Conservation (phyloP, 2,113 vertebrate species). For the Sakesphorus luctuosus region DNA sequence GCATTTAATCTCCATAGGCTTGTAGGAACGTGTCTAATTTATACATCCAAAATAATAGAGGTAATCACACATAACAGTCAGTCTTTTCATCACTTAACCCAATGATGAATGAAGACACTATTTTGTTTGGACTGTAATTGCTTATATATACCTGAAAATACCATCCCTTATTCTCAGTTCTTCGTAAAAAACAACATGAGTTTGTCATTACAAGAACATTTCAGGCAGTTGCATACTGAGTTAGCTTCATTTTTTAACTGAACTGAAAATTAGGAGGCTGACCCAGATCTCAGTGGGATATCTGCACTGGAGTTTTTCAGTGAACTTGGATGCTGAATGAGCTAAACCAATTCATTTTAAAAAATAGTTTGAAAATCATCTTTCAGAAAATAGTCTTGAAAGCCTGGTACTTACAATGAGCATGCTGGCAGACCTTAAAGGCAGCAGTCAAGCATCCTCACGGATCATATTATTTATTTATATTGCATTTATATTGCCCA, state of each 20-base stretch:
- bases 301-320: not conserved
- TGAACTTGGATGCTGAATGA: not conserved
- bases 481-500: slow-evolving; percentile 13
- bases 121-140: slow-evolving; percentile 33
- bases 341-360: not conserved
- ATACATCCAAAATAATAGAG: slow-evolving; percentile 8
- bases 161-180: not conserved
- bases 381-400: not conserved
- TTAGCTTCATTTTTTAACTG: not conserved
- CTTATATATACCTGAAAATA: slow-evolving; percentile 8
- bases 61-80: slow-evolving; percentile 20
- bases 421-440: not conserved
- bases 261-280: slow-evolving; percentile 19
- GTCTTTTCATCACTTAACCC: slow-evolving; percentile 43
- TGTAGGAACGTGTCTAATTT: slow-evolving; percentile 12
- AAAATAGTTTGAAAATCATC: not conserved
- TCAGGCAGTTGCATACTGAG: not conserved
- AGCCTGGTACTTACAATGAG: not conserved
- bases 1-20: not conserved
- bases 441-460: not conserved
- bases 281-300: not conserved
- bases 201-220: not conserved
- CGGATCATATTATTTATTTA: not conserved
- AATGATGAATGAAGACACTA: not conserved
- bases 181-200: not conserved